Base-by-base conservation (phyloP, 2,888 invertebrate genomes). In the Pharmacophagus antenor region DNA sequence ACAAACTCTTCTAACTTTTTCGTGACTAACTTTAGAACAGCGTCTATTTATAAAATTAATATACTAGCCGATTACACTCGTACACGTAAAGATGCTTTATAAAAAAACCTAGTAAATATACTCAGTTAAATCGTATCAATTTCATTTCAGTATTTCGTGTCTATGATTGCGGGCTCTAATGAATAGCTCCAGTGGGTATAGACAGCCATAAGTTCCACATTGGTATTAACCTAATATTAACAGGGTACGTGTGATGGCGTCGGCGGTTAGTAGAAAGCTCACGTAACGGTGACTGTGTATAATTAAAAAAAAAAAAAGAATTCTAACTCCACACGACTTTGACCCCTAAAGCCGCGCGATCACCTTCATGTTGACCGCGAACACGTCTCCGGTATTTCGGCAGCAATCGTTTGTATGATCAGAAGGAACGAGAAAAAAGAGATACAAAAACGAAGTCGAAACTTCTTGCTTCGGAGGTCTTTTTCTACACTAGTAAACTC, bases 311-410 rank as follows among this genome's bases (percentile, higher is more conserved):
- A 27, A 27, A 31, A 31, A 31, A 31, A 15, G 31, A 31, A 31
- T 12, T n/a, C 63, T 68, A 65, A 73, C 76, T 80, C 77, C 64
- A 75, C 84, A 85, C 84, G 85, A 84, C 69, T 82, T 37, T 79
- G 78, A 65, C 68, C 76, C 72, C 65, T 76, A 69, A 58, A 56
- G 58, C 51, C 54, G 42, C 59, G 60, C 71, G 74, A 76, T 77
- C 71, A 74, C 72, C 69, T 71, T 67, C 68, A 48, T 46, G 62
- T 69, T 73, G 72, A 70, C 74, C 74, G 71, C 65, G 66, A 57
- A 71, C 70, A 68, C 68, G 72, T 76, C 75, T 72, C 71, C 63
- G 62, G 64, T 64, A 71, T 74, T 81, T 79, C 76, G 78, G 77
- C 79, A 76, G 77, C 75, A 64, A 54, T 50, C 15, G 10, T 4